Base-by-base conservation (phyloP, 2,797 vertebrate genomes). In the Mareca penelope region DNA sequence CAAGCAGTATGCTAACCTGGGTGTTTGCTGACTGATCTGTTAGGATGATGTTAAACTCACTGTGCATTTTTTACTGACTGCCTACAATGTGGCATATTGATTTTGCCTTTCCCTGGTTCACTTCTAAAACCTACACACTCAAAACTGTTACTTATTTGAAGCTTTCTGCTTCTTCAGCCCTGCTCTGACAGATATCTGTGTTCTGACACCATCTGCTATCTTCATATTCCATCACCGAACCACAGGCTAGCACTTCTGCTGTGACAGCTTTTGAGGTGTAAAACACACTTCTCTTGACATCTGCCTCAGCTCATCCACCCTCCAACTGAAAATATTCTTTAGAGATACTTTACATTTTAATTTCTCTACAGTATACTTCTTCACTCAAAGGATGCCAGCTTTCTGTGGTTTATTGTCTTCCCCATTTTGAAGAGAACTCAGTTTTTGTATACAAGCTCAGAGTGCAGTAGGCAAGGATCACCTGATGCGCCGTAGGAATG, bases 181-280 rank as follows among this genome's bases (percentile, higher is more conserved):
- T 61, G 19, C 87, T 93, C 90, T 94, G 95, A 95, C 94, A 95
- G 70, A 91, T 96, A 90, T 90, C 92, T 89, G 60, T 94, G 92
- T 91, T 95, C 88, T 78, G 92, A 92, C 72, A 93, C 95, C 92
- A 96, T 94, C 94, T 96, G 95, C 88, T 91, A 56, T 80, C 91
- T 89, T 95, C 90, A 68, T 80, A 86, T 78, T 92, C 93, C 53
- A 87, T 57, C 90, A 75, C 14, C 37, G 61, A 82, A 89, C 50
- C 86, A 90, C 90, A 87, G 93, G 84, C 90, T 96, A 95, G 84
- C 90, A 78, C 88, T 87, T 93, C 46, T 83, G 69, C 90, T 94
- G 37, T 92, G 88, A 95, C 88, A 95, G 86, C 78, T 96, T 95
- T 85, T 90, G 84, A 95, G 86, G 88, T 95, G 90, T 55, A 89